Conservation (phyloP, 2,888 invertebrate genomes). For the Helobdella robusta region DNA sequence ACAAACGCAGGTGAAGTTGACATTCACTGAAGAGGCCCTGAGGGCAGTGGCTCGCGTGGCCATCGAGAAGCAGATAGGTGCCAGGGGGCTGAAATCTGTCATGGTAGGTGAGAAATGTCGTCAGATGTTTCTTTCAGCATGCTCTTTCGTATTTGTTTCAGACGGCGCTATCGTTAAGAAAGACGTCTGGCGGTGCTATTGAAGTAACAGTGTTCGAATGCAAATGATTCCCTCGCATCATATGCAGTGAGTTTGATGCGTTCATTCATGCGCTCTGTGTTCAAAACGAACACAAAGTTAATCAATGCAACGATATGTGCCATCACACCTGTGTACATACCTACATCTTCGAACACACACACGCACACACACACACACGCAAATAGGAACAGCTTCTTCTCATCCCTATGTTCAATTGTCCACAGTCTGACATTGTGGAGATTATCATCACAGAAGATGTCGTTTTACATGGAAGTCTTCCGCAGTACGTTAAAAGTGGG, state of each 20-base stretch:
- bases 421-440: constrained; percentile 78
- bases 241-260: no score
- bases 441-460: constrained; percentile 67
- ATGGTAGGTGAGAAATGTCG: constrained; percentile 59
- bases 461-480: constrained; percentile 40
- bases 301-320: no score
- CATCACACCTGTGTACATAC: no score
- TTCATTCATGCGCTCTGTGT: no score
- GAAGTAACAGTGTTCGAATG: no score
- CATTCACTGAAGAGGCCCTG: constrained; percentile 80
- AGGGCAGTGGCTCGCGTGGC: constrained; percentile 79
- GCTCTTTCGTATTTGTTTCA: no score
- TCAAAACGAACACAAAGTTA: no score
- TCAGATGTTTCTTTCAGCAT: no score
- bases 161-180: no score
- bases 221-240: no score
- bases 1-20: constrained; percentile 67
- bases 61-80: constrained; percentile 87
- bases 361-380: not conserved
- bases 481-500: constrained; percentile 39
- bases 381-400: constrained; percentile 76
- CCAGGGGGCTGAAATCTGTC: constrained; percentile 84
- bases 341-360: no score
- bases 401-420: constrained; percentile 96
- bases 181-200: no score